Conservation (phyloP, 1,140 invertebrate species). For the Rhopalosiphum maidis region DNA sequence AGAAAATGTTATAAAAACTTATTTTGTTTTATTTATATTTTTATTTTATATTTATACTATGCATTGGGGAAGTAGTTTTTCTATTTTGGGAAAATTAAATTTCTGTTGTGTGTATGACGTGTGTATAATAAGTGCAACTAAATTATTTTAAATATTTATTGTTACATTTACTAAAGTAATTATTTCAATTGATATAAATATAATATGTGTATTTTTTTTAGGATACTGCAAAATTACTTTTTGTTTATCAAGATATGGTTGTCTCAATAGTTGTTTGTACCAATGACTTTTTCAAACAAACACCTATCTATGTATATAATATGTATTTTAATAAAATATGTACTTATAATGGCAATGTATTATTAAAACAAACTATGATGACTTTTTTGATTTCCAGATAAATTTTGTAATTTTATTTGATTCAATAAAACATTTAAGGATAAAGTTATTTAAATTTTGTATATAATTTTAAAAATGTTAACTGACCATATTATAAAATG, state of each 20-base stretch:
- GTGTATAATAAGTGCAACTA: neutral
- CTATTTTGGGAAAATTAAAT: too few relatives aligned
- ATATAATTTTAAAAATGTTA: neutral
- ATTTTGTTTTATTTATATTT: too few relatives aligned
- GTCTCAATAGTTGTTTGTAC: neutral
- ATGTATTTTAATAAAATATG: neutral
- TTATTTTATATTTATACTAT: too few relatives aligned
- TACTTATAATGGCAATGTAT: neutral
- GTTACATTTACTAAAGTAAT: neutral
- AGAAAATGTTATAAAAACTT: too few relatives aligned
- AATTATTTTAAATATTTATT: slow-evolving; percentile 10
- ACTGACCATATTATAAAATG: neutral
- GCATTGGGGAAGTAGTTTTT: too few relatives aligned
- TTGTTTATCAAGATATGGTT: neutral
- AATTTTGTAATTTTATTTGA: neutral
- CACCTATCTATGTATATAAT: neutral
- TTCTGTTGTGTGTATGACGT: too few relatives aligned
- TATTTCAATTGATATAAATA: neutral
- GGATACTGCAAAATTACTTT: neutral
- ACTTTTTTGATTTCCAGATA: neutral
- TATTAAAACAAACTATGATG: neutral
- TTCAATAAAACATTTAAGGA: neutral
- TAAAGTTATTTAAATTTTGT: neutral
- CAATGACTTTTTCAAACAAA: neutral
- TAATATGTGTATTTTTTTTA: neutral